These are phyloP conservation scores for Anolis carolinensis DNA, from an alignment of 2,113 vertebrate species.

Conservation along the genomic window DNA sequence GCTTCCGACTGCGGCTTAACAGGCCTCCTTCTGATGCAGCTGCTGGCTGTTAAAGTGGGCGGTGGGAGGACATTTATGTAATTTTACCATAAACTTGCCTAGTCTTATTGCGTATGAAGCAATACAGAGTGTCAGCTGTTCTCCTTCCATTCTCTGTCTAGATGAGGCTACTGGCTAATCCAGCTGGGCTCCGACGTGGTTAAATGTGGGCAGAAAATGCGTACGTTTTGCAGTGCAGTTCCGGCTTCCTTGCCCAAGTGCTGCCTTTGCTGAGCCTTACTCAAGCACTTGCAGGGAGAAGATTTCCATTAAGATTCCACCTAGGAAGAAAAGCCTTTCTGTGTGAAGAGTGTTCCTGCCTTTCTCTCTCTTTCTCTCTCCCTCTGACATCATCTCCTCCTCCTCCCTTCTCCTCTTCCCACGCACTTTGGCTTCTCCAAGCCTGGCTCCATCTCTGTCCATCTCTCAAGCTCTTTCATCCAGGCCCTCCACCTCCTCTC, in stretches of 20 bases:
- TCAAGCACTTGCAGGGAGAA: not conserved
- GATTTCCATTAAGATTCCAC: no score
- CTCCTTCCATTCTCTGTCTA: no score
- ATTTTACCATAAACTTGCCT: no score
- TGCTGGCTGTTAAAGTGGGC: no score
- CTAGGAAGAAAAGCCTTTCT: accelerated
- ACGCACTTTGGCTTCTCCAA: conserved; percentile 7
- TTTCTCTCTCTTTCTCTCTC: no score
- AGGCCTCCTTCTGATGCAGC: no score
- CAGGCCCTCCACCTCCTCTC: no score
- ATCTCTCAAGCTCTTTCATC: conserved; percentile 4
- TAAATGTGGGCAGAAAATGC: not conserved
- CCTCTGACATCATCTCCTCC: not conserved
- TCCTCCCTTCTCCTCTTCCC: not conserved
- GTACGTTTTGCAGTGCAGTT: not conserved
- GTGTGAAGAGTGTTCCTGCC: not conserved
- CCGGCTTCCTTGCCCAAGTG: not conserved
- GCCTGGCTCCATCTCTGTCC: conserved; percentile 20
- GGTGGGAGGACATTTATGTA: no score
- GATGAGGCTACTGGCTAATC: not conserved
- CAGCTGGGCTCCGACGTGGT: not conserved
- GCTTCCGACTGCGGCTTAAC: no score
- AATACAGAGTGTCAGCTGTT: no score
- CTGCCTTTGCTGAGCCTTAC: no score
- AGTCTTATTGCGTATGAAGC: no score